Conservation (phyloP, 1,140 invertebrate genomes). For the Brachionus plicatilis region DNA sequence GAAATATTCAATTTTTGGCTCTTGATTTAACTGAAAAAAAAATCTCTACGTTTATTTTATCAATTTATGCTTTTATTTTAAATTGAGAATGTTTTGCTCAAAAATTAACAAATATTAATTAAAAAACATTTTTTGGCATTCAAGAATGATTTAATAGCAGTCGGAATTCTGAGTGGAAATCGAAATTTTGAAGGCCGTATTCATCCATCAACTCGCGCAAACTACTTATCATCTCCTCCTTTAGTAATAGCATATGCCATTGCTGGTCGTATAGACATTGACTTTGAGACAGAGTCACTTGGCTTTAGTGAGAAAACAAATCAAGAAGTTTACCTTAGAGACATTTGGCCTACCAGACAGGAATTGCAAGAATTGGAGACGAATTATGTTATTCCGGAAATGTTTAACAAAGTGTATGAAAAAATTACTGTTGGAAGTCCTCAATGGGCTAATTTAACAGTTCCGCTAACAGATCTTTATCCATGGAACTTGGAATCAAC, state of each 20-base stretch:
- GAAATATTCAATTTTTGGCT: not conserved
- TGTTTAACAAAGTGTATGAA: conserved; percentile 91
- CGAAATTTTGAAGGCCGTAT: conserved; percentile 95
- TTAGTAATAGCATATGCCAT: conserved; percentile 94
- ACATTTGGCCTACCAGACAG: conserved; percentile 88
- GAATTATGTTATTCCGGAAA: conserved; percentile 84
- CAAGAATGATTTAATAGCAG: conserved; percentile 81
- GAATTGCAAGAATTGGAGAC: conserved; percentile 84
- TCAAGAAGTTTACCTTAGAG: conserved; percentile 71
- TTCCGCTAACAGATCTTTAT: conserved; percentile 73
- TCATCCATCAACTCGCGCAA: conserved; percentile 88
- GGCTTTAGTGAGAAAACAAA: conserved; percentile 69
- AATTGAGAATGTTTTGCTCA: not conserved
- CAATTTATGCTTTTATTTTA: too few species aligned
- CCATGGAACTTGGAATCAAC: conserved; percentile 85
- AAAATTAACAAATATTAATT: not conserved
- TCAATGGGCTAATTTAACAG: conserved; percentile 75
- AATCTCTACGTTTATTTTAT: not conserved
- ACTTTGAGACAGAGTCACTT: conserved; percentile 82
- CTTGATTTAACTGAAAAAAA: not conserved
- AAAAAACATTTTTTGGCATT: conserved; percentile 32
- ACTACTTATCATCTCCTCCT: conserved; percentile 89
- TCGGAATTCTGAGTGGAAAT: conserved; percentile 89
- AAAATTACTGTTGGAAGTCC: conserved; percentile 67
- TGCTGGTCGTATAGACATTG: conserved; percentile 84